These are phyloP conservation scores for Brachyhypopomus occidentalis DNA, from an alignment of 2,113 vertebrate genomes.

Conservation along the genomic window DNA sequence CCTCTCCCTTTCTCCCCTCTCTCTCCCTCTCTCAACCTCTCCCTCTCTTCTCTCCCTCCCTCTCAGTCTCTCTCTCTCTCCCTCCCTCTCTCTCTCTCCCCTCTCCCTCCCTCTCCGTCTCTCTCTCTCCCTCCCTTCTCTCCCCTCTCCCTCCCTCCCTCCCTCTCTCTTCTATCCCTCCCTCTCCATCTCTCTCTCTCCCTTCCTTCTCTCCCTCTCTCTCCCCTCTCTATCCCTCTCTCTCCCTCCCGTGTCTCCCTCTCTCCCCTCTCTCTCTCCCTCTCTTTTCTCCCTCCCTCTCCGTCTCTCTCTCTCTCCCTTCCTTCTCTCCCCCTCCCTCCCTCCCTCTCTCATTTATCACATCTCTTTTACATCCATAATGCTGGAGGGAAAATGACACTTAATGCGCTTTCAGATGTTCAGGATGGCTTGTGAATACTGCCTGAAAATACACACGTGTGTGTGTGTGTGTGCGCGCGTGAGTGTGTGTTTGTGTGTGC, in stretches of 20 bases:
- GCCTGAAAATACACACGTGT: slow-evolving; percentile 58
- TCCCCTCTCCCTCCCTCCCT: not conserved
- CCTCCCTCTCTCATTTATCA: slow-evolving; percentile 37
- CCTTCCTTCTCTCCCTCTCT: no score
- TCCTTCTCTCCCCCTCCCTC: slow-evolving; percentile 34
- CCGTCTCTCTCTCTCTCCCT: slow-evolving; percentile 18
- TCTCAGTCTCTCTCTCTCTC: not conserved
- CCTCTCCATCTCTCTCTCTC: not conserved
- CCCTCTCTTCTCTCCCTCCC: not conserved
- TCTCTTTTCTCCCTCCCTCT: slow-evolving; percentile 6
- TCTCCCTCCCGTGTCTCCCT: not conserved
- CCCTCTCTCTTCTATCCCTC: no score
- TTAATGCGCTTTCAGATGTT: slow-evolving; percentile 70
- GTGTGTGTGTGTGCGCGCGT: slow-evolving; percentile 27
- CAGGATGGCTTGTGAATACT: slow-evolving; percentile 44
- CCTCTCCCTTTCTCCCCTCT: no score
- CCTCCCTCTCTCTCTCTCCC: slow-evolving; percentile 39
- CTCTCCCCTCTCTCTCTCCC: not conserved
- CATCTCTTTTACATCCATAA: slow-evolving; percentile 62
- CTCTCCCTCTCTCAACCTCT: no score
- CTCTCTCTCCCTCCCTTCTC: slow-evolving; percentile 24
- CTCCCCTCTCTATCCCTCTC: no score
- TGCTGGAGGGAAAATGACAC: slow-evolving; percentile 61
- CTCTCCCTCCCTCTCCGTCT: not conserved
- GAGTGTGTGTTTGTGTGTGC: slow-evolving; percentile 22